Conservation (phyloP, 2,113 vertebrate genomes). For the Pachypanchax playfairii region DNA sequence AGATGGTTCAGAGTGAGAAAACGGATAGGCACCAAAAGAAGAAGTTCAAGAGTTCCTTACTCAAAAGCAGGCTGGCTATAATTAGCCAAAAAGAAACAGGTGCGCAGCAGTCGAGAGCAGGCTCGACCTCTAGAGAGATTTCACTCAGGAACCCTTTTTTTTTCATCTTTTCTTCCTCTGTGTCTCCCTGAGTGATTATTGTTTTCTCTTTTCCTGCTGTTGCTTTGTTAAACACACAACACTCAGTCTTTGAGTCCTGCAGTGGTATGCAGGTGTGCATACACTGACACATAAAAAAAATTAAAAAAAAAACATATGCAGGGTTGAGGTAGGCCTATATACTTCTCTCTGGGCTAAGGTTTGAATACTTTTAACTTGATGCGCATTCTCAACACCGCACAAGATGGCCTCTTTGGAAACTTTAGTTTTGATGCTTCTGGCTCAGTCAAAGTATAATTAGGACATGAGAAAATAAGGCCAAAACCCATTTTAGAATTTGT, state of each 20-base stretch:
- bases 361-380: constrained; percentile 65
- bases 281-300: constrained; percentile 21
- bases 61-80: constrained; percentile 62
- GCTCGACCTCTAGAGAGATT: constrained; percentile 54
- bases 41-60: constrained; percentile 62
- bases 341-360: constrained; percentile 36
- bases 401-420: constrained; percentile 26
- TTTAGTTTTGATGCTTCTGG: constrained; percentile 28
- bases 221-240: constrained; percentile 34
- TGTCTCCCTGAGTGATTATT: constrained; percentile 44
- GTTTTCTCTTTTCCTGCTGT: constrained; percentile 55
- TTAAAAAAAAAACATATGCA: background rate
- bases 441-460: constrained; percentile 4
- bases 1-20: constrained; percentile 49
- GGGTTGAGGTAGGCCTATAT: background rate
- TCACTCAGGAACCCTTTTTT: constrained; percentile 51
- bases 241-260: constrained; percentile 13
- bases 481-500: too few relatives aligned
- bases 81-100: constrained; percentile 61
- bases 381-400: constrained; percentile 13
- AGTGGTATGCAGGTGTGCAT: constrained; percentile 38
- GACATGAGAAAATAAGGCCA: background rate
- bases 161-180: constrained; percentile 32
- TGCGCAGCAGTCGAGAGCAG: constrained; percentile 41
- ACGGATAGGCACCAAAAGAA: constrained; percentile 56